Conservation (phyloP, 2,888 invertebrate genomes). For the Drosophila pseudotalamancana region DNA sequence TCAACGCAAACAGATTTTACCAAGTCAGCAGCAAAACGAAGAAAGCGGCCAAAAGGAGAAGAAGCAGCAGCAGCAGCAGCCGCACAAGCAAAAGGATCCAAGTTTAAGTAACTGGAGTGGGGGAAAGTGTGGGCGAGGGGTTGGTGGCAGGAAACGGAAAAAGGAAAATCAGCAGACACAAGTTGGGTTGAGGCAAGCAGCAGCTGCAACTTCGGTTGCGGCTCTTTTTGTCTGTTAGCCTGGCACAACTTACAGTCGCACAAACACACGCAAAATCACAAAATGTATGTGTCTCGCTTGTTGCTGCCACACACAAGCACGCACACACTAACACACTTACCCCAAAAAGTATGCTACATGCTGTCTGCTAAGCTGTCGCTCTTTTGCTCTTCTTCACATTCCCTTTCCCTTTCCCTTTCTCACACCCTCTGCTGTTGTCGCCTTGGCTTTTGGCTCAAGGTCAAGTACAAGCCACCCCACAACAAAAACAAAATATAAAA, state of each 20-base stretch:
- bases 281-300: conserved; percentile 8
- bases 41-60: conserved; percentile 16
- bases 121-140: neutral
- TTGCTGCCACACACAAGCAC: conserved; percentile 12
- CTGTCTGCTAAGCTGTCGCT: conserved; percentile 6
- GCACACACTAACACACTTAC: conserved; percentile 7
- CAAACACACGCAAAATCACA: conserved; percentile 72
- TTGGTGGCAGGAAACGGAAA: neutral
- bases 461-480: conserved; percentile 69
- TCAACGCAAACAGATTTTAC: conserved; percentile 80
- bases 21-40: conserved; percentile 65
- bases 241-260: conserved; percentile 67
- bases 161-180: conserved; percentile 13
- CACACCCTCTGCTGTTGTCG: conserved; percentile 34
- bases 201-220: conserved; percentile 9
- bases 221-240: conserved; percentile 39
- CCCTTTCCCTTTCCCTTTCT: neutral
- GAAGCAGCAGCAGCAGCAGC: neutral
- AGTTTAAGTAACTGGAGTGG: conserved; percentile 35
- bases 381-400: neutral
- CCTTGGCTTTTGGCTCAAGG: conserved; percentile 70
- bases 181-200: too few species aligned
- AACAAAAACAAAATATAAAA: conserved; percentile 23
- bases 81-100: conserved; percentile 13
- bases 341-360: conserved; percentile 47